Base-by-base conservation (phyloP, 64 coral and sea anemone genomes). In the Actinia equina region DNA sequence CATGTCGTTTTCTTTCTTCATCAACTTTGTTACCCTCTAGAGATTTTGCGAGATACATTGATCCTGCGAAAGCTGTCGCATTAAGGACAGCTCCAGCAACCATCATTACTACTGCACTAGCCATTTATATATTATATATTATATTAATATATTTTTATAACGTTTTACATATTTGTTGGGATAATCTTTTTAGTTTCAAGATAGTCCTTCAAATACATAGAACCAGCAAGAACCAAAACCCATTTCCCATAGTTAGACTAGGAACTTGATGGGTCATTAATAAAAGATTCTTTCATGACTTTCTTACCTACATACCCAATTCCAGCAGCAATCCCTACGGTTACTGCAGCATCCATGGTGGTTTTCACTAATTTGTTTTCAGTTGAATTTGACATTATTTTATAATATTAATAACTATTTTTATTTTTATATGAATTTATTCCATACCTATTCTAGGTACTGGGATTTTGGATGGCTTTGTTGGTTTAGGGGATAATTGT, bases 221-320 rank as follows among this genome's bases (percentile, higher is more conserved):
- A 12, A 17, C 43, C 15, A n/a, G n/a, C n/a, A 23, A 82, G 44
- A 1, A 82, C 80, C 7, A 55, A 7, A 51, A 82, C 80, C 80
- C 80, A 82, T 55, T 82, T 82, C 3, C 43, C 80, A 82, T 82
- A 82, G 22, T 22, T 22, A 82, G n/a, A n/a, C n/a, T n/a, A n/a
- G n/a, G n/a, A n/a, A n/a, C n/a, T n/a, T n/a, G n/a, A n/a, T n/a
- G n/a, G n/a, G n/a, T n/a, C n/a, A n/a, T n/a, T n/a, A n/a, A n/a
- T 3, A 82, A 82, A 82, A 5, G 9, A 7, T 49, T 82, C 80
- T 45, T 49, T 82, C 42, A 82, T 8, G 1, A 49, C 26, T 82
- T 82, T 82, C 3, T 82, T 82, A 51, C 80, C 80, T 4, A 82
- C 2, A 46, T 82, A 82, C 51, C 80, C 80, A 2, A 82, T 17